These are phyloP conservation scores for Sclerodermus sp. DNA, from an alignment of 2,888 invertebrate genomes.

Conservation along the genomic window DNA sequence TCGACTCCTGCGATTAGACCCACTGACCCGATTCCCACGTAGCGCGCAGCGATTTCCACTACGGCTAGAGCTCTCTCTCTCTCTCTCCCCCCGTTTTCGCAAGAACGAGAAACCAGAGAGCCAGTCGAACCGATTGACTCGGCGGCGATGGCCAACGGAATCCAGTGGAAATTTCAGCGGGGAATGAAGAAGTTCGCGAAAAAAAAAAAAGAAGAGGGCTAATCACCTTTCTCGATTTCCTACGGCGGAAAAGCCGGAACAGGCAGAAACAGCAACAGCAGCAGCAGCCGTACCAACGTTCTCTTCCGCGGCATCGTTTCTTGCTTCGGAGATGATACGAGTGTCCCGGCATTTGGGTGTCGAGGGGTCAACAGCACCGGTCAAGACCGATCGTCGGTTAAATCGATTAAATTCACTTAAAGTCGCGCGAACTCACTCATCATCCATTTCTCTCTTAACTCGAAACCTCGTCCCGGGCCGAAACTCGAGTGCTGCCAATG, in stretches of 20 bases:
- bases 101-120: too few relatives aligned
- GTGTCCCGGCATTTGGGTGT: not conserved
- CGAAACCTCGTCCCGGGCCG: too few relatives aligned
- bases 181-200: not conserved
- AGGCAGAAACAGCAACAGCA: too few relatives aligned
- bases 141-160: too few relatives aligned
- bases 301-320: conserved; percentile 8
- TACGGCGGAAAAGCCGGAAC: conserved; percentile 10
- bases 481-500: too few relatives aligned
- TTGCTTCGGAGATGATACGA: not conserved
- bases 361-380: not conserved
- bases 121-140: too few relatives aligned
- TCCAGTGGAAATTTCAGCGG: too few relatives aligned
- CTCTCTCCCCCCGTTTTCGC: not conserved
- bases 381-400: conserved; percentile 15
- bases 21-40: conserved; percentile 26
- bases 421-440: too few relatives aligned
- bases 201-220: conserved; percentile 2
- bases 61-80: too few relatives aligned
- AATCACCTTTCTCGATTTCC: conserved; percentile 17
- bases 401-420: conserved; percentile 29
- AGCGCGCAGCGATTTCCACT: too few relatives aligned
- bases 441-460: too few relatives aligned
- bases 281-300: conserved; percentile 8
- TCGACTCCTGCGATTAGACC: conserved; percentile 12